phyloP scores from a whole-genome alignment of 2,797 vertebrate species.

The Heterohyrax brucei region DNA sequence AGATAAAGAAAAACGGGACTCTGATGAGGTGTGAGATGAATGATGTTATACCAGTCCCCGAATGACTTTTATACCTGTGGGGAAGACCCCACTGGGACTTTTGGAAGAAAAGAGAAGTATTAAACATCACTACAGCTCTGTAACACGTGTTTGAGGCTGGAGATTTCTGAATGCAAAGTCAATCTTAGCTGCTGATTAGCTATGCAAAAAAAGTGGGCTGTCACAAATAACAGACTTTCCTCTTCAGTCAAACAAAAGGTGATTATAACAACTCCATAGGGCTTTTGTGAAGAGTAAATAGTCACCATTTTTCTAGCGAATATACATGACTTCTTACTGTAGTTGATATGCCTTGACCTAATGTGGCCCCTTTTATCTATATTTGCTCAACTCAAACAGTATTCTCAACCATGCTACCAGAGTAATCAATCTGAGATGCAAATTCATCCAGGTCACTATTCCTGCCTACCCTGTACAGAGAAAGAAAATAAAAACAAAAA shows the following conservation, averaged over 20 bases:
- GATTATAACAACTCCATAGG: neutral
- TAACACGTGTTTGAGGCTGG: neutral
- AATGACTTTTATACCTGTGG: neutral
- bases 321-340: neutral
- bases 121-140: neutral
- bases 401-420: neutral
- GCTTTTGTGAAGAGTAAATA: neutral
- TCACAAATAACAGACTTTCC: neutral
- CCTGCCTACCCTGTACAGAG: neutral
- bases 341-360: neutral
- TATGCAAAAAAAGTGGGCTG: neutral
- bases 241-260: neutral
- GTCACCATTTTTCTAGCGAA: neutral
- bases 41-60: neutral
- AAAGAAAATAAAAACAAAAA: neutral
- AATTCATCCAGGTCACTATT: neutral
- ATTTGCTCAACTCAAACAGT: neutral
- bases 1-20: neutral
- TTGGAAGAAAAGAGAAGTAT: neutral
- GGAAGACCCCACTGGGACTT: accelerated
- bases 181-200: neutral
- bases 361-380: neutral
- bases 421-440: neutral
- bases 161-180: neutral
- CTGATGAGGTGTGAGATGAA: neutral